These are phyloP conservation scores for Oreochromis spilurus DNA, from an alignment of 2,113 vertebrate species.

Conservation along the genomic window DNA sequence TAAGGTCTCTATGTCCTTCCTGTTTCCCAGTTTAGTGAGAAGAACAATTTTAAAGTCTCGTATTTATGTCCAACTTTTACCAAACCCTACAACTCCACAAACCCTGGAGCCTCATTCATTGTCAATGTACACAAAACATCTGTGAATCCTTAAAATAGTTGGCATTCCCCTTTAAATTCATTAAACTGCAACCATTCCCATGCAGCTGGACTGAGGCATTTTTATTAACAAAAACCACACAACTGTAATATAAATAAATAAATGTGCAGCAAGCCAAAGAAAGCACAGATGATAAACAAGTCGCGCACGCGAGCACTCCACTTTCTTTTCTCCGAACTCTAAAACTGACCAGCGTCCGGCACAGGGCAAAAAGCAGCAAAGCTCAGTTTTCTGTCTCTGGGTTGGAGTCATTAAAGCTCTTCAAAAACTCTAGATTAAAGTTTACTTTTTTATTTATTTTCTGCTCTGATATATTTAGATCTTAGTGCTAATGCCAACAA, in stretches of 20 bases:
- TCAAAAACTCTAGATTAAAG: background rate
- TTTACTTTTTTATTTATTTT: background rate
- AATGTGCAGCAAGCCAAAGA: background rate
- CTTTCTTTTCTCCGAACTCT: background rate
- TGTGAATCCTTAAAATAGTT: slow-evolving; percentile 8
- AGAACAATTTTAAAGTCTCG: background rate
- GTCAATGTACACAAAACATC: background rate
- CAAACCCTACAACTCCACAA: background rate
- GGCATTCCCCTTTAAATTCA: background rate
- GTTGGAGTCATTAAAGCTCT: background rate
- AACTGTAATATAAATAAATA: background rate
- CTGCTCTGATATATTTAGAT: background rate
- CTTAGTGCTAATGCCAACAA: background rate
- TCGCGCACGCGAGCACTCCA: background rate
- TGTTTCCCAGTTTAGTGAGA: background rate
- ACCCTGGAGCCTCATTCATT: background rate
- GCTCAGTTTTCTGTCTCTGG: background rate
- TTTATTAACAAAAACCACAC: background rate
- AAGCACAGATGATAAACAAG: background rate
- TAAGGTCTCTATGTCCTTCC: background rate
- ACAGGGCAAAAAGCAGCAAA: background rate
- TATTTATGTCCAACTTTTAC: background rate
- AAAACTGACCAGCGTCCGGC: background rate
- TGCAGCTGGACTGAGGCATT: background rate
- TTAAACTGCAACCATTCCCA: background rate